Evolutionary conservation across 2,888 invertebrate species (phyloP).

Genomic region (Dicranocentrus wangi): DNA sequence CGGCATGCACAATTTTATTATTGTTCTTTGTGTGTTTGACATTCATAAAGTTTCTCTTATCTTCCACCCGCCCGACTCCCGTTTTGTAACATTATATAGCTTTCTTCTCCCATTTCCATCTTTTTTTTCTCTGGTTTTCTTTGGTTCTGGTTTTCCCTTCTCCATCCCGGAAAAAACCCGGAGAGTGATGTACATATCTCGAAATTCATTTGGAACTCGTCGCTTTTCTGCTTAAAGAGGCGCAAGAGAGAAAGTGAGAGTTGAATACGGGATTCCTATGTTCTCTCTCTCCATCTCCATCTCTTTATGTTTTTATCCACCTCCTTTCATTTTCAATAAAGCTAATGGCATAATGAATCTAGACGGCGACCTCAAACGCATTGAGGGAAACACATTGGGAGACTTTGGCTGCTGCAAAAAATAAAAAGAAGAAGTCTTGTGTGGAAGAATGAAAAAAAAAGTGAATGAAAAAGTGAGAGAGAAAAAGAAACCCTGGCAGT

Average conservation of each 20-base stretch:
- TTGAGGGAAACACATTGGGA: slow-evolving; percentile 20
- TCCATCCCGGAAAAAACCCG: slow-evolving; percentile 9
- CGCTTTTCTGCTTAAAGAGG: slow-evolving; percentile 43
- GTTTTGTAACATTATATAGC: slow-evolving; percentile 29
- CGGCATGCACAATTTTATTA: slow-evolving; percentile 29
- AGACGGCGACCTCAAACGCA: slow-evolving; percentile 50
- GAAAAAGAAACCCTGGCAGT: slow-evolving; percentile 26
- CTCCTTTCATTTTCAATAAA: slow-evolving; percentile 59
- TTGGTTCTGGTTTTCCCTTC: background rate
- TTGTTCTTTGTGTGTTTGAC: slow-evolving; percentile 36
- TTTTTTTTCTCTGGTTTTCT: background rate
- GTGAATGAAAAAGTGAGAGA: slow-evolving; percentile 53
- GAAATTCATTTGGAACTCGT: slow-evolving; percentile 36
- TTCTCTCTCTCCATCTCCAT: slow-evolving; percentile 10
- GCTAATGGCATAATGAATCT: slow-evolving; percentile 37
- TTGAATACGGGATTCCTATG: background rate
- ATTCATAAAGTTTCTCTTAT: slow-evolving; percentile 26
- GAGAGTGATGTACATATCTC: slow-evolving; percentile 23
- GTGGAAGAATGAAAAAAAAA: slow-evolving; percentile 3
- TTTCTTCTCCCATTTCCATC: slow-evolving; percentile 33
- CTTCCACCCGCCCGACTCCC: no score
- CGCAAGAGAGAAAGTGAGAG: slow-evolving; percentile 11
- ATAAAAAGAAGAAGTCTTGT: background rate
- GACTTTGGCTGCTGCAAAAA: background rate
- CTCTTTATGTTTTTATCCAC: slow-evolving; percentile 27